Evolutionary conservation across 2,888 invertebrate genomes (phyloP).

Genomic region (Argyresthia albistria): DNA sequence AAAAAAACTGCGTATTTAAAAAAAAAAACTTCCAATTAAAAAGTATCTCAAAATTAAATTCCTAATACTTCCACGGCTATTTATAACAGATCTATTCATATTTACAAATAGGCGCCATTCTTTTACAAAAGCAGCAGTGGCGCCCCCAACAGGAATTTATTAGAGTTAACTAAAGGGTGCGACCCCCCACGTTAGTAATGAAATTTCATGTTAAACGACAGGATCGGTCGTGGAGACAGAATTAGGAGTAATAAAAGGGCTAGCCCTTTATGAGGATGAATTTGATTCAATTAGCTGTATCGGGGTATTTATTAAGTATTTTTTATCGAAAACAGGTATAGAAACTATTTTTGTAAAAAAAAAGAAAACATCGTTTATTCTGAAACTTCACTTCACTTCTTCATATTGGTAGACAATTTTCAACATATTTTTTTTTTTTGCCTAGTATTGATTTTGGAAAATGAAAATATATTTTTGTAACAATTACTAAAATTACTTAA

Average conservation of each 20-base stretch:
- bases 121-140: no score
- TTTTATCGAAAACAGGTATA: no score
- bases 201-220: conserved; percentile 7
- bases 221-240: background rate
- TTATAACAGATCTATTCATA: background rate
- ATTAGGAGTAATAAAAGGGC: background rate
- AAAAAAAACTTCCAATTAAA: background rate
- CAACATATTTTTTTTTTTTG: no score
- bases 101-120: background rate
- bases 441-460: no score
- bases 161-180: background rate
- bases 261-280: background rate
- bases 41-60: background rate
- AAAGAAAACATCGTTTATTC: no score
- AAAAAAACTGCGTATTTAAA: background rate
- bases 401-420: no score
- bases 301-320: no score
- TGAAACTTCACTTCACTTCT: no score
- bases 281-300: background rate
- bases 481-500: no score
- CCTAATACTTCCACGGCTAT: background rate
- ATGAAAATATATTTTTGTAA: no score
- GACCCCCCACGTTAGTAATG: conserved; percentile 1
- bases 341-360: no score
- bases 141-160: no score